phyloP scores from a whole-genome alignment of 92 coral and sea anemone genomes.

The Siderastrea radians region DNA sequence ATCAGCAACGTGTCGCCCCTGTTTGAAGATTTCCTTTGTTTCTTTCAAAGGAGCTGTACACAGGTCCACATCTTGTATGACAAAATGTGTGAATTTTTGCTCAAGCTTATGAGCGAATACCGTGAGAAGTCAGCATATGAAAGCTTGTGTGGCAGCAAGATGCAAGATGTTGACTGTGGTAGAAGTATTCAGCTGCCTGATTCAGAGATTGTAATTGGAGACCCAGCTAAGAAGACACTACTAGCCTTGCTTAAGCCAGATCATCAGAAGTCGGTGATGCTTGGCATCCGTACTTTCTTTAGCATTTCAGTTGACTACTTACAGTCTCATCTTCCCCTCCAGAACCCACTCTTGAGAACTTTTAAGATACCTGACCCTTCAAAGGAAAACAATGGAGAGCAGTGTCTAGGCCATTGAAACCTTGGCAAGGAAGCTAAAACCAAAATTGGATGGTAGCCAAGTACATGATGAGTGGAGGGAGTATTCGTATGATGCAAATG shows the following conservation, averaged over 20 bases:
- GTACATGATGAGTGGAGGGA: slow-evolving; percentile 62
- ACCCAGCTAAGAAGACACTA: slow-evolving; percentile 53
- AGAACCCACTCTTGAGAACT: slow-evolving; percentile 48
- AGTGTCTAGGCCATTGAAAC: slow-evolving; percentile 37
- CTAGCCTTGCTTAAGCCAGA: slow-evolving; percentile 55
- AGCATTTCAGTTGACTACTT: slow-evolving; percentile 42
- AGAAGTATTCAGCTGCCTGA: slow-evolving; percentile 53
- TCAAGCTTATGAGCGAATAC: slow-evolving; percentile 52
- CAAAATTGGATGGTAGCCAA: slow-evolving; percentile 38
- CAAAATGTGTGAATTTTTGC: slow-evolving; percentile 36
- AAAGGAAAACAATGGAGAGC: slow-evolving; percentile 35
- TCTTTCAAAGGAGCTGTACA: slow-evolving; percentile 60
- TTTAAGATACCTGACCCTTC: slow-evolving; percentile 57
- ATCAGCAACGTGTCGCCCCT: slow-evolving; percentile 55
- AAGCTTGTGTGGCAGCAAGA: slow-evolving; percentile 55
- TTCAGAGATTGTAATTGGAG: slow-evolving; percentile 64
- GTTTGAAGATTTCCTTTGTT: slow-evolving; percentile 56
- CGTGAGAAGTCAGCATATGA: slow-evolving; percentile 49
- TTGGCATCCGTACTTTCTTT: slow-evolving; percentile 61
- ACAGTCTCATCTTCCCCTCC: slow-evolving; percentile 57
- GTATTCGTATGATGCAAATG: slow-evolving; percentile 49
- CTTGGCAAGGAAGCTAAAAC: slow-evolving; percentile 47
- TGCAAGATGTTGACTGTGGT: slow-evolving; percentile 43
- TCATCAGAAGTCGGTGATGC: slow-evolving; percentile 36
- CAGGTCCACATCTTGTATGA: slow-evolving; percentile 50